Conservation (phyloP, 2,113 vertebrate species). For the Hippopotamus amphibius region DNA sequence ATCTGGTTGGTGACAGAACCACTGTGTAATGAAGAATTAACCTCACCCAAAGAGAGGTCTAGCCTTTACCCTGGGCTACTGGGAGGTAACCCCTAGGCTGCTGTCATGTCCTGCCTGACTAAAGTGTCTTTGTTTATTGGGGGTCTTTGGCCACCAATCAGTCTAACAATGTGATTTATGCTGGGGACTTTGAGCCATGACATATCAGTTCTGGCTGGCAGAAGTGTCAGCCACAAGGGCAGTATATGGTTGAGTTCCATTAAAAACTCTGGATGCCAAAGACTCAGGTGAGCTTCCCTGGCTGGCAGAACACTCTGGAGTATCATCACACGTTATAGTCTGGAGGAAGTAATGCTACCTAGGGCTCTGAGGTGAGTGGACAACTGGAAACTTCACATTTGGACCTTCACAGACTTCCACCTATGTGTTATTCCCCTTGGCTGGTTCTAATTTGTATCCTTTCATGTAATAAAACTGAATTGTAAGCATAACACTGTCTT, state of each 20-base stretch:
- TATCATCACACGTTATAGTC: neutral
- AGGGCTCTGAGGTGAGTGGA: neutral
- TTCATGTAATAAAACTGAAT: neutral
- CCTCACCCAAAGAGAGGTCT: neutral
- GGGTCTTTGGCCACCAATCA: neutral
- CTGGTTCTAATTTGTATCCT: neutral
- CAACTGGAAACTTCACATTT: neutral
- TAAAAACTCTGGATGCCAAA: neutral
- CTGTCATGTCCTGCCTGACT: neutral
- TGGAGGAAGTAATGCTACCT: neutral
- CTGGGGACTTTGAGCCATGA: neutral
- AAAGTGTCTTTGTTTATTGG: neutral
- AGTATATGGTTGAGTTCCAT: neutral
- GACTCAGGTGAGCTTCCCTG: neutral
- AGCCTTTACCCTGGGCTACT: neutral
- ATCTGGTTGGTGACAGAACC: neutral
- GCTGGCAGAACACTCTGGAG: neutral
- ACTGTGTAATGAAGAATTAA: neutral
- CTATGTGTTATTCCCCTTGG: neutral
- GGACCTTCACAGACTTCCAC: neutral
- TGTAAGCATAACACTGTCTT: neutral
- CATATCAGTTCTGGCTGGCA: neutral
- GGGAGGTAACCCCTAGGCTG: neutral
- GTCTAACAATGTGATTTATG: neutral
- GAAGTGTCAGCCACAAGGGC: neutral